Conservation (phyloP, 2,888 invertebrate genomes). For the Phorcus lineatus region DNA sequence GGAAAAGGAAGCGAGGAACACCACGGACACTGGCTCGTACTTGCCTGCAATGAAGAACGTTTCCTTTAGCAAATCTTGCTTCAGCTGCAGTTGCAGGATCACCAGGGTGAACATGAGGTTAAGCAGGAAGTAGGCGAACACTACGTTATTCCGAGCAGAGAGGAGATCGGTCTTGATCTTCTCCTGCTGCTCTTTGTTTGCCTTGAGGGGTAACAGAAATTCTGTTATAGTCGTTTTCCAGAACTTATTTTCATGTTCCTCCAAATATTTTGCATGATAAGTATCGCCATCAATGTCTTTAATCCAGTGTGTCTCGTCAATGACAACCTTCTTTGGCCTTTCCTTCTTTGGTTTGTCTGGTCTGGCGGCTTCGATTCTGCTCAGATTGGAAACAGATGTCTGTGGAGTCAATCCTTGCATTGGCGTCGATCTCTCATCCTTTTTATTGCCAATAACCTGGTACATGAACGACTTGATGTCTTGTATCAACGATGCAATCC, state of each 20-base stretch:
- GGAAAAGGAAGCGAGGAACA: slow-evolving; percentile 97
- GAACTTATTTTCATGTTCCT: slow-evolving; percentile 87
- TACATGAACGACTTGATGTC: slow-evolving; percentile 73
- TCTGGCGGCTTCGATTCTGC: neutral
- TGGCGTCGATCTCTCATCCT: slow-evolving; percentile 2
- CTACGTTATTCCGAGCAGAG: slow-evolving; percentile 54
- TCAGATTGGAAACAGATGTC: slow-evolving; percentile 8
- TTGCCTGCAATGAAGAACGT: slow-evolving; percentile 57
- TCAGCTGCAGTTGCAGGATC: slow-evolving; percentile 96
- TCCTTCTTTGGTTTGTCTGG: neutral
- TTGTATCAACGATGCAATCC: slow-evolving; percentile 37
- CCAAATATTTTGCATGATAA: slow-evolving; percentile 78
- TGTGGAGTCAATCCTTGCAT: neutral
- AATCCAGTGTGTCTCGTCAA: slow-evolving; percentile 32
- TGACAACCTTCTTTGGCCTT: slow-evolving; percentile 14
- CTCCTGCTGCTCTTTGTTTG: slow-evolving; percentile 43
- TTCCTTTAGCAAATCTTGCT: slow-evolving; percentile 81
- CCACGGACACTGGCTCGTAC: slow-evolving; percentile 82
- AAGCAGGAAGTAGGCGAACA: slow-evolving; percentile 83
- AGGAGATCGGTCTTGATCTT: slow-evolving; percentile 50
- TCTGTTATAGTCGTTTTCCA: slow-evolving; percentile 96
- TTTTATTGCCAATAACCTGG: slow-evolving; percentile 82
- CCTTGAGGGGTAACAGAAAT: slow-evolving; percentile 86
- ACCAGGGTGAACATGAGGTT: slow-evolving; percentile 98
- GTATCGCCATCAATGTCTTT: slow-evolving; percentile 86